Evolutionary conservation across 2,797 vertebrate genomes (phyloP).

Genomic region (Dendrocincla fuliginosa): DNA sequence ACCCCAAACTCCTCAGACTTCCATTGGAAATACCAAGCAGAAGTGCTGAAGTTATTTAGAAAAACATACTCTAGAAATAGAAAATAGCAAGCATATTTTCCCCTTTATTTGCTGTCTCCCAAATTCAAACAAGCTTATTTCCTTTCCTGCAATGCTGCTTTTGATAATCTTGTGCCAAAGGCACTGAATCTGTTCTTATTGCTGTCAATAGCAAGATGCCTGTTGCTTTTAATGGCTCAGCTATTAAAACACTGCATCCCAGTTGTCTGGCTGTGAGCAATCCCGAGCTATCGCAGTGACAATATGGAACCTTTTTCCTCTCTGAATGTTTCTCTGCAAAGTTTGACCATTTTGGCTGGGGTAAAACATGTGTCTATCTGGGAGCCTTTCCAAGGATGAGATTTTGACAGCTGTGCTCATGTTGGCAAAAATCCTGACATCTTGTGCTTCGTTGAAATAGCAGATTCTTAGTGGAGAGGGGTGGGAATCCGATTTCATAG

Average conservation of each 20-base stretch:
- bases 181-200: slow-evolving; percentile 29
- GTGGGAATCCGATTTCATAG: slow-evolving; percentile 69
- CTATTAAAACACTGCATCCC: slow-evolving; percentile 44
- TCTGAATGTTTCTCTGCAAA: slow-evolving; percentile 56
- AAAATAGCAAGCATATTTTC: slow-evolving; percentile 32
- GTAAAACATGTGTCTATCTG: slow-evolving; percentile 68
- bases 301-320: slow-evolving; percentile 64
- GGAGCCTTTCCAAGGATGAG: slow-evolving; percentile 67
- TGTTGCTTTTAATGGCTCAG: slow-evolving; percentile 58
- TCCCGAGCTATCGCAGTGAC: slow-evolving; percentile 24
- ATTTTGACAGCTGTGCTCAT: slow-evolving; percentile 73
- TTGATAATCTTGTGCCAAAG: slow-evolving; percentile 46
- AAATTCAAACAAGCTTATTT: slow-evolving; percentile 62
- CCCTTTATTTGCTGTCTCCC: slow-evolving; percentile 44
- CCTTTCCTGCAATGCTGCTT: slow-evolving; percentile 24
- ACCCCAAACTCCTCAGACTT: not conserved
- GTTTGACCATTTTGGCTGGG: slow-evolving; percentile 62
- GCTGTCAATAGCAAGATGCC: slow-evolving; percentile 52
- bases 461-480: slow-evolving; percentile 66
- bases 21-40: not conserved
- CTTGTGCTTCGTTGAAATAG: slow-evolving; percentile 63
- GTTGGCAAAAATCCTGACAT: slow-evolving; percentile 72
- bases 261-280: slow-evolving; percentile 48
- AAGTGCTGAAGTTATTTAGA: not conserved
- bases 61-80: not conserved